phyloP scores from a whole-genome alignment of 2,888 invertebrate genomes.

The Halictus quadricinctus region DNA sequence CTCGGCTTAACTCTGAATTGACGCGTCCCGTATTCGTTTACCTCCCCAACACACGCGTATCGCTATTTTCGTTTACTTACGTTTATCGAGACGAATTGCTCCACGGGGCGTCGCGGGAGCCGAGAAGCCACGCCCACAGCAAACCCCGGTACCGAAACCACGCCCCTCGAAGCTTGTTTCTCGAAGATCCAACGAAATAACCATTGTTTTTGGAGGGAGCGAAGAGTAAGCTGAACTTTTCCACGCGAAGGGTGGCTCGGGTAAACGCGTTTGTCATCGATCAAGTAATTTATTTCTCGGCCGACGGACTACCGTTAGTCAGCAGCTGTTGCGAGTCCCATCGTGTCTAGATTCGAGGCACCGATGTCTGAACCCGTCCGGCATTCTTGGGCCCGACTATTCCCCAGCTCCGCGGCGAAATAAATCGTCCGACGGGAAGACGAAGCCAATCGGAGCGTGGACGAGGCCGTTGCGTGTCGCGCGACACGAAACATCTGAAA shows the following conservation, averaged over 20 bases:
- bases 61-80: neutral
- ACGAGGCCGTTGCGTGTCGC: conserved; percentile 11
- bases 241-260: conserved; percentile 19
- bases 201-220: neutral
- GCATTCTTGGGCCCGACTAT: conserved; percentile 59
- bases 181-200: neutral
- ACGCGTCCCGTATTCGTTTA: neutral
- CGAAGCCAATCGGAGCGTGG: conserved; percentile 28
- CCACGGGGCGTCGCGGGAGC: neutral
- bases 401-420: conserved; percentile 50
- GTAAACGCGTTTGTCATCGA: conserved; percentile 57
- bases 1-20: neutral
- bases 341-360: conserved; percentile 64
- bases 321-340: conserved; percentile 50
- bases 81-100: neutral
- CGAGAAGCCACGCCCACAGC: neutral
- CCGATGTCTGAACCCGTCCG: conserved; percentile 58
- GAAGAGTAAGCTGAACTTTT: neutral
- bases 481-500: conserved; percentile 10
- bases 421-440: conserved; percentile 58
- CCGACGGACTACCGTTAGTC: conserved; percentile 64
- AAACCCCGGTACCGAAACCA: neutral
- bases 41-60: neutral
- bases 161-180: neutral
- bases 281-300: conserved; percentile 58